phyloP scores from a whole-genome alignment of 2,113 vertebrate genomes.

The Erinaceus europaeus region DNA sequence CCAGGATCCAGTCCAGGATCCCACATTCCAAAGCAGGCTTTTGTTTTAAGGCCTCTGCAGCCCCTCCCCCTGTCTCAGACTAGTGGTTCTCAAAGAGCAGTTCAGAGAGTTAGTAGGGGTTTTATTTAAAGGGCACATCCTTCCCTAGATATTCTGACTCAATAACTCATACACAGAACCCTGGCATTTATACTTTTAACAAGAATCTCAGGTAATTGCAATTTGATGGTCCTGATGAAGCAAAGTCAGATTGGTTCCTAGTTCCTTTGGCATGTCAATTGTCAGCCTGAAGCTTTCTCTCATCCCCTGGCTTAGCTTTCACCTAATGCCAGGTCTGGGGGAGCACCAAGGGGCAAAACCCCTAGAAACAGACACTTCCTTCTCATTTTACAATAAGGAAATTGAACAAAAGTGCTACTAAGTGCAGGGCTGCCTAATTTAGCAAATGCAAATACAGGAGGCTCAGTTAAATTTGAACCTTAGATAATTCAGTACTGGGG shows the following conservation, averaged over 20 bases:
- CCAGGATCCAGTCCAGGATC: slow-evolving; percentile 10
- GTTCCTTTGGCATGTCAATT: background rate
- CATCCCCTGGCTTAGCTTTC: background rate
- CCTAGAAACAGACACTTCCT: background rate
- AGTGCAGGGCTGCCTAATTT: background rate
- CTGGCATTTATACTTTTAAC: background rate
- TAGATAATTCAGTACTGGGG: background rate
- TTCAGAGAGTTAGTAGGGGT: background rate
- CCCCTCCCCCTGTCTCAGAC: background rate
- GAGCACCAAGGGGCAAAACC: background rate
- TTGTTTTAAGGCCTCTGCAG: background rate
- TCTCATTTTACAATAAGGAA: background rate
- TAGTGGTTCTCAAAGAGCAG: background rate
- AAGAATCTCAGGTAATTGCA: background rate
- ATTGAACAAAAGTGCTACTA: background rate
- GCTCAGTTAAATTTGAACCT: background rate
- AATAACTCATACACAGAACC: background rate
- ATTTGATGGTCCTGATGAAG: background rate
- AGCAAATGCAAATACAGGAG: background rate
- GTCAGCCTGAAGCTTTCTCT: too few species aligned
- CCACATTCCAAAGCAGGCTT: background rate
- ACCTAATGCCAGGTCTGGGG: background rate
- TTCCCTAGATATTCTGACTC: background rate
- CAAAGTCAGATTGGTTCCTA: background rate
- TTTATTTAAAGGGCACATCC: background rate